These are phyloP conservation scores for Rhabditoides inermis DNA, from an alignment of 2,888 invertebrate species.

Conservation along the genomic window DNA sequence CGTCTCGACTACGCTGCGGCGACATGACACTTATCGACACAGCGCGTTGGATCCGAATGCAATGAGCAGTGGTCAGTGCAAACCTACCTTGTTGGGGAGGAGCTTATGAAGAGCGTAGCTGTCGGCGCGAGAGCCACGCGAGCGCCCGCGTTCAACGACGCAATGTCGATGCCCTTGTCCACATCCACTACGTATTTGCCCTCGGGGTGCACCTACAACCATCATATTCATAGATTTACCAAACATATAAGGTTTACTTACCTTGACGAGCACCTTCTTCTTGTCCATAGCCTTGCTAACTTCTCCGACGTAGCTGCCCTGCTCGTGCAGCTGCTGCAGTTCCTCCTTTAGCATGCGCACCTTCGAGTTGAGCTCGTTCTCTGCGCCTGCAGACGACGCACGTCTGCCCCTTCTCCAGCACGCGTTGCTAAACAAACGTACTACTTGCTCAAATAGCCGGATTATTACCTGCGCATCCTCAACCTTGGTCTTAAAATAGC, in stretches of 20 bases:
- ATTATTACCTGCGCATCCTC: slow-evolving; percentile 77
- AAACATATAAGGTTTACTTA: slow-evolving; percentile 28
- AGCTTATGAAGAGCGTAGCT: slow-evolving; percentile 97
- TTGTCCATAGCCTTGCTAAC: slow-evolving; percentile 99
- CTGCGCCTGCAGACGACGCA: slow-evolving; percentile 90
- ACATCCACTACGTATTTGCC: slow-evolving; percentile 98
- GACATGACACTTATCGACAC: no score
- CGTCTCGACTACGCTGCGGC: no score
- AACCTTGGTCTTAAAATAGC: slow-evolving; percentile 90
- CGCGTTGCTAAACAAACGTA: slow-evolving; percentile 62
- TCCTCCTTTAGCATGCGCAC: slow-evolving; percentile 95
- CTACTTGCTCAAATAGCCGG: slow-evolving; percentile 5
- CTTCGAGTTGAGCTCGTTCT: slow-evolving; percentile 95
- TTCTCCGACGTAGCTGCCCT: slow-evolving; percentile 98
- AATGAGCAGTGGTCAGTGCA: no score
- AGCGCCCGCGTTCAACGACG: slow-evolving; percentile 91
- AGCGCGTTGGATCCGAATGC: no score
- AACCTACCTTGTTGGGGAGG: slow-evolving; percentile 78
- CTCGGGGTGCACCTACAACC: slow-evolving; percentile 79
- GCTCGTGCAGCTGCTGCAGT: slow-evolving; percentile 83
- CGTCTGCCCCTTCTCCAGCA: slow-evolving; percentile 92
- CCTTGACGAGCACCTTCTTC: slow-evolving; percentile 94
- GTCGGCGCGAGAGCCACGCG: slow-evolving; percentile 95
- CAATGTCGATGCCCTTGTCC: slow-evolving; percentile 96
- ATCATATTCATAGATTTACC: not conserved